Conservation (phyloP, 2,797 vertebrate genomes). For the Rhadinocentrus ornatus region DNA sequence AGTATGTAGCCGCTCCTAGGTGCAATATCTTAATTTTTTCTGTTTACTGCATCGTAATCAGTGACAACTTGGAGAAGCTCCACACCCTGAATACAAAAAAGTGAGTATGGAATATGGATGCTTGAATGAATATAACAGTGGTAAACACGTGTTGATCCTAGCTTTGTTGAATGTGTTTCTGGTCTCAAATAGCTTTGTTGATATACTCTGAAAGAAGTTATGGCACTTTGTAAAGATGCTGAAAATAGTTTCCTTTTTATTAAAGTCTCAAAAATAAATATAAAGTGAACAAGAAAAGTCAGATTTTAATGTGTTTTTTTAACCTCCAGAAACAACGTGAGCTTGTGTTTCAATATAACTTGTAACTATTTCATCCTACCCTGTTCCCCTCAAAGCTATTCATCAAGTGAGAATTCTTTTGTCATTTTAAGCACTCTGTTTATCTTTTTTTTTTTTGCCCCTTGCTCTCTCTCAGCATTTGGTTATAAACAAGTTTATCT, state of each 20-base stretch:
- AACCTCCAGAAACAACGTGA: conserved; percentile 41
- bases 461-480: conserved; percentile 26
- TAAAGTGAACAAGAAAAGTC: conserved; percentile 50
- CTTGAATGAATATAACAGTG: not conserved
- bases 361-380: conserved; percentile 69
- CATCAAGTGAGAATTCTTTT: conserved; percentile 52
- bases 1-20: too few relatives aligned
- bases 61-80: too few relatives aligned
- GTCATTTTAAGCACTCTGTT: conserved; percentile 34
- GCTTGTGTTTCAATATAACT: conserved; percentile 28
- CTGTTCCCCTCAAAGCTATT: conserved; percentile 49
- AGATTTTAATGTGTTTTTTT: conserved; percentile 48
- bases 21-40: too few relatives aligned
- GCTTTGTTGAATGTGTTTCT: not conserved
- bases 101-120: too few relatives aligned
- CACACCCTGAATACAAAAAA: too few relatives aligned
- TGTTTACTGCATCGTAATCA: too few relatives aligned
- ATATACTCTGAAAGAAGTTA: not conserved
- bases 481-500: conserved; percentile 61
- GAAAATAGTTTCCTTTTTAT: too few relatives aligned
- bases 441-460: conserved; percentile 21
- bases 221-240: too few relatives aligned
- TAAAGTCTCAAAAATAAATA: not conserved
- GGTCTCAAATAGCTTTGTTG: not conserved
- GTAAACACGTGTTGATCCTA: too few relatives aligned